Base-by-base conservation (phyloP, 2,797 vertebrate species). In the Rallus crepitans region DNA sequence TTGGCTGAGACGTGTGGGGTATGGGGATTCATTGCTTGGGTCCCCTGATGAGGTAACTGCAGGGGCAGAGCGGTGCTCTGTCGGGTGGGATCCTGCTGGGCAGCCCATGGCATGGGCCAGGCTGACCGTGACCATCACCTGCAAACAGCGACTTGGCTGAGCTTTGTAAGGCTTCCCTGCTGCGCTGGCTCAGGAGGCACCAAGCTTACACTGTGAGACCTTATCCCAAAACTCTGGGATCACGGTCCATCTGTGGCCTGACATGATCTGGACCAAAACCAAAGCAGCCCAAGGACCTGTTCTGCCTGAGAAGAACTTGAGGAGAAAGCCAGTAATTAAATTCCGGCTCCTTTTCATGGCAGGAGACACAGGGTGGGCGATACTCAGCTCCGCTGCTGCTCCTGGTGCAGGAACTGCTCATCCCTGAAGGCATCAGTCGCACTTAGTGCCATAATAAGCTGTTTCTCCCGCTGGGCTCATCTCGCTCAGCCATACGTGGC, bases 241-340 rank as follows among this genome's bases (percentile, higher is more conserved):
- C 33, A 42, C 63, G 13, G 39, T 39, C 48, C 24, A 17, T 31
- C 73, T 61, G 42, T 71, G 40, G 16, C 27, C n/a, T 56, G 52
- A 56, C 21, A 30, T 7, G 30, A 28, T 17, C 48, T 68, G 59
- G 33, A 48, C 17, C 39, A 39, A 84, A 72, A n/a, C 4, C 18
- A 45, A 4, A 0, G 0, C 20, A 37, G 42, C 28, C 20, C 18
- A 30, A 65, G 85, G 27, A 7, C 1, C 25, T 30, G 7, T 23
- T 15, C 20, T 45, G 27, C 5, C 2, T 40, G 40, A 15, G 6
- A 6, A 20, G 42, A 82, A 27, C 30, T 40, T 10, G 12, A 73
- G 61, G 45, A 73, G 37, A 59, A 72, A 82, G 28, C 8, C 3
- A 1, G 30, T 30, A 45, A 39, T 42, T 73, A 17, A 12, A 21